phyloP scores from a whole-genome alignment of 1,140 invertebrate genomes.

The Charaxes varanes region DNA sequence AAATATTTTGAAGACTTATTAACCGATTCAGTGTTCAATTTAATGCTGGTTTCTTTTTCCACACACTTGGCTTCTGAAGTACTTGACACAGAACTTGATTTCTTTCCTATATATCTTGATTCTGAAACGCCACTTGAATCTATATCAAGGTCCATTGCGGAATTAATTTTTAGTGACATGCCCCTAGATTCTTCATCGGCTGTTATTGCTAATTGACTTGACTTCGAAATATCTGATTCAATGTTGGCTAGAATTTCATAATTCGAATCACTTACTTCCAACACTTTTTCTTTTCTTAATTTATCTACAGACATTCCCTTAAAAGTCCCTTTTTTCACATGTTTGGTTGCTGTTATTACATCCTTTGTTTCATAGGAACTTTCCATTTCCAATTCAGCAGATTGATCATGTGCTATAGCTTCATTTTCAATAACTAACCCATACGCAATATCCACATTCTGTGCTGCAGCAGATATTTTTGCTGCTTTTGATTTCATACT shows the following conservation, averaged over 20 bases:
- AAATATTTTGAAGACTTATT: not conserved
- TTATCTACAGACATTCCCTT: too few species aligned
- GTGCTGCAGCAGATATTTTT: not conserved
- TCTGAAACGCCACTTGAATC: not conserved
- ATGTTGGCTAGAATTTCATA: too few species aligned
- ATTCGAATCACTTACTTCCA: not conserved
- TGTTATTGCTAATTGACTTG: not conserved
- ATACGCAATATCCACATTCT: not conserved
- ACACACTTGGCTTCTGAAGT: not conserved
- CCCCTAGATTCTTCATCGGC: not conserved
- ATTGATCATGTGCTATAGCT: not conserved
- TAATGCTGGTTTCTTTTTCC: not conserved
- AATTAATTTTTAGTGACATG: not conserved
- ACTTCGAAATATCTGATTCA: too few species aligned
- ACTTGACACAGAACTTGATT: not conserved
- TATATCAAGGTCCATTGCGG: not conserved
- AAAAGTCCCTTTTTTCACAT: not conserved
- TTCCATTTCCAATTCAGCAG: not conserved
- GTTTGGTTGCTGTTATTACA: not conserved
- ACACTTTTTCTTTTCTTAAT: too few species aligned
- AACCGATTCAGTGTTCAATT: not conserved
- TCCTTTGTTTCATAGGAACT: not conserved
- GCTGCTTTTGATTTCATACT: constrained; percentile 2
- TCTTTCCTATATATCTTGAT: not conserved
- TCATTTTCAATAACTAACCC: not conserved